Percentiles rank a stretch among this genome's conserved stretches.
Conservation (phyloP, 2,113 vertebrate genomes). For the Romanogobio albipinnatus region DNA sequence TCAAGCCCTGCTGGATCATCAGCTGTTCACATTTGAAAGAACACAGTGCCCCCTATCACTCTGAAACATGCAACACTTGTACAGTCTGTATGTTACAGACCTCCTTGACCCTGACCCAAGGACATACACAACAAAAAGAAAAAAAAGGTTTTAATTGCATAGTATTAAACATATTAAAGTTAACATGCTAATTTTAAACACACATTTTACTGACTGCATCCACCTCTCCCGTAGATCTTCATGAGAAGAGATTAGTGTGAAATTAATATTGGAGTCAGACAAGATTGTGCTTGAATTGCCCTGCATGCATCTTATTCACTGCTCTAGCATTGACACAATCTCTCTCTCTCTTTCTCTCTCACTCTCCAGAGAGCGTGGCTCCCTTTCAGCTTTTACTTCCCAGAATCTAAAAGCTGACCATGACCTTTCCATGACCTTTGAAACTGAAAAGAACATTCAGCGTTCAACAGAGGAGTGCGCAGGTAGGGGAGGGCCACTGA, state of each 20-base stretch:
- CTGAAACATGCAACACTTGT: neutral
- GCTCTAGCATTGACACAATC: neutral
- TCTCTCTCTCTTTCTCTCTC: constrained; percentile 35
- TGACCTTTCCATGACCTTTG: constrained; percentile 35
- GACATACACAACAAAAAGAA: neutral
- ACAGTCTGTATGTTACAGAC: neutral
- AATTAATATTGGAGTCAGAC: constrained; percentile 2
- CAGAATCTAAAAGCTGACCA: constrained; percentile 39
- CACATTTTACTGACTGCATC: neutral
- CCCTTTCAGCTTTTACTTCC: constrained; percentile 41
- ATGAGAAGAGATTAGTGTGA: neutral
- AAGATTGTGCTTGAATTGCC: constrained; percentile 17
- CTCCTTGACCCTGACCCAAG: neutral
- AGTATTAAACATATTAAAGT: neutral
- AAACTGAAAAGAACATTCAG: constrained; percentile 28
- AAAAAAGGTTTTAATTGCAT: neutral
- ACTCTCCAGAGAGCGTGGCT: constrained; percentile 31
- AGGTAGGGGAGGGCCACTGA: constrained; percentile 9
- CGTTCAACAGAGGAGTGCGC: neutral
- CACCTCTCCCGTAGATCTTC: neutral
- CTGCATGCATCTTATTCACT: constrained; percentile 14
- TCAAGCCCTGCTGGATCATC: no score
- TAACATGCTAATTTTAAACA: neutral
- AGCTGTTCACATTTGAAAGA: neutral
- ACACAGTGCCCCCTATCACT: neutral